These are phyloP conservation scores for Tachysurus vachellii DNA, from an alignment of 2,113 vertebrate species.

Conservation along the genomic window DNA sequence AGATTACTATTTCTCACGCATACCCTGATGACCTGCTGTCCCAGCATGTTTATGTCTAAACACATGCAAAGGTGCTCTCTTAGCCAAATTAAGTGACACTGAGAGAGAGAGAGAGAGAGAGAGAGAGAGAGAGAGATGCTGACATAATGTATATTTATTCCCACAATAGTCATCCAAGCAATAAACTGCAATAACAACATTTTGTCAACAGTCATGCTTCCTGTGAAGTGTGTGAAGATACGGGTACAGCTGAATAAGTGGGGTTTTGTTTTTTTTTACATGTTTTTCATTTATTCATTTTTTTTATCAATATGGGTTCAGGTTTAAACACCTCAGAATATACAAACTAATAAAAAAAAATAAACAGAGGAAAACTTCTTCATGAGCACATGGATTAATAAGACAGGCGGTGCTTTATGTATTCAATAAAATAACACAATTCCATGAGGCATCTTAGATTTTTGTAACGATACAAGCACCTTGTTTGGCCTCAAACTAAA, in stretches of 20 bases:
- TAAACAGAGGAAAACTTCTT: background rate
- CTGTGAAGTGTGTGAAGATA: background rate
- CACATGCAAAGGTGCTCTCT: background rate
- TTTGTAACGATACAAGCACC: background rate
- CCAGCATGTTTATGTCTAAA: conserved; percentile 11
- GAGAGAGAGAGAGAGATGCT: background rate
- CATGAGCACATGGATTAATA: background rate
- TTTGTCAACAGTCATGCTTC: background rate
- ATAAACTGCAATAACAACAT: conserved; percentile 2
- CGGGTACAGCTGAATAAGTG: background rate
- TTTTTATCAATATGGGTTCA: background rate
- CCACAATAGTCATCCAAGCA: background rate
- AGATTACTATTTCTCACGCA: background rate
- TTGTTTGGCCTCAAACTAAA: background rate
- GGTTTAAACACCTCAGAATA: background rate
- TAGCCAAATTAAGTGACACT: background rate
- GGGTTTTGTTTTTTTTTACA: background rate
- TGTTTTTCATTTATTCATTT: too few species aligned
- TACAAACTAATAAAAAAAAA: background rate
- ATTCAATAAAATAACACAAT: too few species aligned
- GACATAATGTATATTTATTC: background rate
- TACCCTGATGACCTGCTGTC: background rate
- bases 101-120: background rate
- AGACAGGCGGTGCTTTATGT: background rate
- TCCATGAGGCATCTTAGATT: background rate